Evolutionary conservation across 1,140 invertebrate genomes (phyloP).

Genomic region (Oryctes rhinoceros): DNA sequence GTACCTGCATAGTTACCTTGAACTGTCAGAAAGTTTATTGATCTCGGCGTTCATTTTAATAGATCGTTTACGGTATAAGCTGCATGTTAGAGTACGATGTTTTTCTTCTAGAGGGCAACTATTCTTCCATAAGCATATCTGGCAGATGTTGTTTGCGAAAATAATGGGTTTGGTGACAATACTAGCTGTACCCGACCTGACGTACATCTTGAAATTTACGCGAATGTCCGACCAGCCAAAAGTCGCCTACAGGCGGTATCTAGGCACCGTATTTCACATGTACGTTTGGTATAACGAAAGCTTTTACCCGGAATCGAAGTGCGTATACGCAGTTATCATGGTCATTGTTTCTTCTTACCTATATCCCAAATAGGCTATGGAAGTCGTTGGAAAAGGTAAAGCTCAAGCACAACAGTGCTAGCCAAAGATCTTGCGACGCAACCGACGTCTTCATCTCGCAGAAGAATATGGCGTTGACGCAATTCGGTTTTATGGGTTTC

Average conservation of each 20-base stretch:
- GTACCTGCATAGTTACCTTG: too few relatives aligned
- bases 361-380: slow-evolving; percentile 63
- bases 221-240: slow-evolving; percentile 69
- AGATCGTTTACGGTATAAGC: too few relatives aligned
- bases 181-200: slow-evolving; percentile 70
- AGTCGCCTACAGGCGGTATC: slow-evolving; percentile 79
- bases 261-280: slow-evolving; percentile 76
- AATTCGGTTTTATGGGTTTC: slow-evolving; percentile 87
- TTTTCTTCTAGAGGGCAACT: slow-evolving; percentile 68
- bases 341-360: background rate
- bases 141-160: slow-evolving; percentile 68
- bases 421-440: slow-evolving; percentile 60
- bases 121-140: slow-evolving; percentile 70
- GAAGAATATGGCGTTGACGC: slow-evolving; percentile 83
- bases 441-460: slow-evolving; percentile 67
- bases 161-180: slow-evolving; percentile 70
- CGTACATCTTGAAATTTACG: slow-evolving; percentile 72
- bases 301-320: slow-evolving; percentile 66
- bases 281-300: slow-evolving; percentile 77
- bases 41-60: too few relatives aligned
- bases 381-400: slow-evolving; percentile 73
- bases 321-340: slow-evolving; percentile 53
- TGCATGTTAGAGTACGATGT: too few relatives aligned
- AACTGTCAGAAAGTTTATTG: too few relatives aligned
- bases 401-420: slow-evolving; percentile 70